Percentiles rank a stretch among this genome's conserved stretches.
phyloP scores from a whole-genome alignment of 2,888 invertebrate species.

The Quadroppia sp. region DNA sequence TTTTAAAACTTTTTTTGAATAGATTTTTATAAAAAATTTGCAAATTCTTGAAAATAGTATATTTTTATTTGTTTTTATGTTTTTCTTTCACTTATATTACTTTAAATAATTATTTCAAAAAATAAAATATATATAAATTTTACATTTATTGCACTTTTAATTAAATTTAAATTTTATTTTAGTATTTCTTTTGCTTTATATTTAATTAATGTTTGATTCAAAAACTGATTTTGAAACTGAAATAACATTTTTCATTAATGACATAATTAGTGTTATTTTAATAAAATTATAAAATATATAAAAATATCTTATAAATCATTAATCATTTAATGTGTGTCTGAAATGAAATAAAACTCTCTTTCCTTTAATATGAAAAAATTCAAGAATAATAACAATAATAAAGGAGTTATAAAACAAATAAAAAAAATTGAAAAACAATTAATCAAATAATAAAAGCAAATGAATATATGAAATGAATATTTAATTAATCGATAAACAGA shows the following conservation, averaged over 20 bases:
- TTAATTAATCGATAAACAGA: not conserved
- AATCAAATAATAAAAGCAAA: not conserved
- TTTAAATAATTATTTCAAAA: not conserved
- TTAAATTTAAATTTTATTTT: not conserved
- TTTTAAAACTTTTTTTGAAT: not conserved
- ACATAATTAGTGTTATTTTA: constrained; percentile 6
- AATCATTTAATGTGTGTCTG: too few relatives aligned
- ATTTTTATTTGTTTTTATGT: not conserved
- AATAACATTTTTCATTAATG: constrained; percentile 7
- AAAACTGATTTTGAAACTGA: not conserved
- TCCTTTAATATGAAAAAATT: too few relatives aligned
- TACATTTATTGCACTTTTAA: not conserved
- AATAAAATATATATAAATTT: too few relatives aligned
- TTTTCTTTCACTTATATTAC: not conserved
- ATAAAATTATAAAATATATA: not conserved
- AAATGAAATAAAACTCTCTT: too few relatives aligned
- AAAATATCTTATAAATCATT: constrained; percentile 9
- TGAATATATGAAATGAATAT: not conserved
- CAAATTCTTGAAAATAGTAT: too few relatives aligned
- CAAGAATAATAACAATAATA: too few relatives aligned
- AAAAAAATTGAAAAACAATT: too few relatives aligned
- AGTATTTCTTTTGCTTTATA: not conserved
- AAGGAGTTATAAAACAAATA: too few relatives aligned
- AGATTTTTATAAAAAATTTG: not conserved
- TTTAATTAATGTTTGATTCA: not conserved